Evolutionary conservation across 2,113 vertebrate genomes (phyloP), one percentile per base, ranked within the genome.

Genomic region (Strix uralensis): DNA sequence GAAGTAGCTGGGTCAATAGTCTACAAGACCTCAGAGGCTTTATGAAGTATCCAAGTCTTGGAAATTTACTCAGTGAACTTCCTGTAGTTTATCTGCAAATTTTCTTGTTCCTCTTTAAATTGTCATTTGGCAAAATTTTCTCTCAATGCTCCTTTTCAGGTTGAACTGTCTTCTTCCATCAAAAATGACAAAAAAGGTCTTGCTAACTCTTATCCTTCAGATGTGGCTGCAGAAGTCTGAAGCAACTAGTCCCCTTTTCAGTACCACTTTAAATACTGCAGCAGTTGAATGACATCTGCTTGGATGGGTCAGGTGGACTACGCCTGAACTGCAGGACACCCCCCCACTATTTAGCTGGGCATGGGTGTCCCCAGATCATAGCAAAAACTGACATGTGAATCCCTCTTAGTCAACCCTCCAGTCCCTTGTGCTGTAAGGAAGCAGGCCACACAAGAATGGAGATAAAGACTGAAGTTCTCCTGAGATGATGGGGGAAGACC

Each of bases 371-470:
- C 15, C 65, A 40, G 32, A 4, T 10, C 34, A 13, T 1, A 49
- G 70, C 70, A 30, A 42, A 29, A 29, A 5, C 5, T 11, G 47
- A 10, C 26, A 5, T 5, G 0, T 0, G 3, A n/a, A n/a, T 66
- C 14, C 27, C 20, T 42, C 17, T n/a, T 22, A 32, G 46, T 36
- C 55, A 27, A 3, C 15, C 14, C 29, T 52, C 16, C 15, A 9
- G n/a, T 5, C 20, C 46, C 47, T 23, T 46, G 38, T 30, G 80
- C 57, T 54, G n/a, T 47, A 36, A 19, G 13, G 2, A 34, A 62
- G n/a, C 49, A 25, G 49, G n/a, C 14, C 10, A 10, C 18, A 5
- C 30, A 13, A 25, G 47, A n/a, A 0, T 30, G 47, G 54, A 42
- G 36, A 17, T 21, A 22, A 29, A 67, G 30, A 23, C 27, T 46